Evolutionary conservation across 2,888 invertebrate species (phyloP), one percentile per base, ranked within the genome.

Genomic region (Lithophane semibrunnea): DNA sequence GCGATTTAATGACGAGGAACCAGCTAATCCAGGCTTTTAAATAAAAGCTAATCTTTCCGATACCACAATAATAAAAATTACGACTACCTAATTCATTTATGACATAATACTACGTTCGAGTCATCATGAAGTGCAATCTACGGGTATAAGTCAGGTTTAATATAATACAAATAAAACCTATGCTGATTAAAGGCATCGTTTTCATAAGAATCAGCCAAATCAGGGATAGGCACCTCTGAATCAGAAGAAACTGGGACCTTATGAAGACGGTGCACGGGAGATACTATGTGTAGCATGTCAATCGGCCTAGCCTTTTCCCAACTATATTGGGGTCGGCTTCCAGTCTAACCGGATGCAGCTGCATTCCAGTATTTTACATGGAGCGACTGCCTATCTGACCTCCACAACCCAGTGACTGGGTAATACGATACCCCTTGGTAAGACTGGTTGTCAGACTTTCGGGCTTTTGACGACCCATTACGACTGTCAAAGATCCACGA

Each of bases 11-110:
- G 29, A 52, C 9, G 42, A 58, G 0, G 2, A 42, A 21, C 49
- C 4, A 37, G n/a, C 9, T 7, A 52, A 52, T 18, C 10, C 67
- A 37, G 21, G 18, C 67, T 82, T 68, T 82, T 79, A 63, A 67
- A 67, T 21, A 13, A 16, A 24, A 24, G 13, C 18, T 79, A 67
- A 79, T 79, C 79, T 67, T 18, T 16, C 4, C 2, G 64, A 74
- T 52, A 64, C n/a, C 18, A 52, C 13, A n/a, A 68, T 18, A 69
- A 49, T 18, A 72, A 42, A 58, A 60, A 24, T 8, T 24, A 60
- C 21, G 8, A 12, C 21, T 16, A 12, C 7, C 0, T 73, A 24
- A 71, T 24, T 70, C 0, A 70, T 71, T 52, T 42, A 47, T 52
- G 13, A 9, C 18, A 24, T 18, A 42, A 72, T 72, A 7, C 7